Base-by-base conservation (phyloP, 2,888 invertebrate genomes). In the Drosophila rellima region DNA sequence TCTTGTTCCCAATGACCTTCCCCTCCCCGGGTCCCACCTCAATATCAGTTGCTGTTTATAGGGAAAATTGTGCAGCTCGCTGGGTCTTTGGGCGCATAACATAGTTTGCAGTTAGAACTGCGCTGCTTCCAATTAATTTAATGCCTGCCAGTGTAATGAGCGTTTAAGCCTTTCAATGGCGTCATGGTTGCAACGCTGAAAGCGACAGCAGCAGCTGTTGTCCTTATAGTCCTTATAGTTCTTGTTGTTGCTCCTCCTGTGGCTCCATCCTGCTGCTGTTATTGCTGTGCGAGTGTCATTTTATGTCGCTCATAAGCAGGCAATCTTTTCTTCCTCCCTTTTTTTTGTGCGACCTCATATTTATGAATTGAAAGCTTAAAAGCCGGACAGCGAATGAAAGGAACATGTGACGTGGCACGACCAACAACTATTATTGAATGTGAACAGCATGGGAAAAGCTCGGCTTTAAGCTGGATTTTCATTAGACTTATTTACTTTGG, bases 71-170 rank as follows among this genome's bases (percentile, higher is more conserved):
- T 65, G 65, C 57, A 59, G 64, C 64, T 61, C 47, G 23, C 42
- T 75, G 76, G 54, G 71, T 63, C 62, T 56, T 61, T 66, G 42
- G 63, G 47, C 37, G 6, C n/a, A n/a, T n/a, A n/a, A 59, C 78
- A 75, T 74, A 76, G 76, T 74, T 79, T 74, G 66, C 62, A 73
- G 78, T 80, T 78, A 78, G 74, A 78, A 59, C 81, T 80, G 73
- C 63, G 70, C 85, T 82, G 89, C 85, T 82, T 86, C 78, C 89
- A 86, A 86, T 86, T 86, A 86, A 89, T 88, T 88, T 85, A 89
- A 89, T 86, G 88, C 89, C 88, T 74, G 87, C 70, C 83, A 78
- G 86, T 82, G 86, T 89, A 86, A 86, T 86, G 83, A 89, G 87
- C 89, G 88, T 88, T 89, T 89, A 86, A 86, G 88, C 85, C 67